Conservation (phyloP, 2,797 vertebrate genomes). For the Oophaga sylvatica region DNA sequence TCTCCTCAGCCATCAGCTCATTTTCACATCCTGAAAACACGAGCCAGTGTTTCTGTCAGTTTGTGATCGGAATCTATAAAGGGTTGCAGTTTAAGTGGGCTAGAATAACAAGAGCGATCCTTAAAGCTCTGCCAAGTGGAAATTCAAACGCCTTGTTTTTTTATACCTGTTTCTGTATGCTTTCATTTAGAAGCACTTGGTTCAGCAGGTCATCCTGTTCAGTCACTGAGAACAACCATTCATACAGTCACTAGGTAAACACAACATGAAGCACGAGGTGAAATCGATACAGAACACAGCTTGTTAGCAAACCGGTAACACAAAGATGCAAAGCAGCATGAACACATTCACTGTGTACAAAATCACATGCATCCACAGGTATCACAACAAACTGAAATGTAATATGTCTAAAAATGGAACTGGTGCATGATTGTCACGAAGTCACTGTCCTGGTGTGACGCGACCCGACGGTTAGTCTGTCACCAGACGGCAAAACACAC, state of each 20-base stretch:
- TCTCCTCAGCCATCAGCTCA: slow-evolving; percentile 41
- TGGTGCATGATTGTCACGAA: neutral
- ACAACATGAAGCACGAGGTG: slow-evolving; percentile 56
- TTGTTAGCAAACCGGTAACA: slow-evolving; percentile 56
- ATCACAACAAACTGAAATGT: slow-evolving; percentile 22
- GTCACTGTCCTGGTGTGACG: too few species aligned
- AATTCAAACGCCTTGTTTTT: slow-evolving; percentile 53
- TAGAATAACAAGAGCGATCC: slow-evolving; percentile 51
- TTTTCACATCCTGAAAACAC: slow-evolving; percentile 47
- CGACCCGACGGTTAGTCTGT: too few species aligned
- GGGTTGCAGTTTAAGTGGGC: slow-evolving; percentile 59
- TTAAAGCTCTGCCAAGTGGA: slow-evolving; percentile 60
- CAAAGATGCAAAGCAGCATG: slow-evolving; percentile 48
- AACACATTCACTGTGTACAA: slow-evolving; percentile 49
- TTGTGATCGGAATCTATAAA: slow-evolving; percentile 52
- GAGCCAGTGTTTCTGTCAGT: slow-evolving; percentile 44
- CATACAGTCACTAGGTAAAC: slow-evolving; percentile 56
- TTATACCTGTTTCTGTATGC: slow-evolving; percentile 59
- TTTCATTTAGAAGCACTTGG: slow-evolving; percentile 60
- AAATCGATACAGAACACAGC: slow-evolving; percentile 53
- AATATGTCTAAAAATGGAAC: neutral
- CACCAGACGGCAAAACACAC: too few species aligned
- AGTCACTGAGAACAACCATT: slow-evolving; percentile 59
- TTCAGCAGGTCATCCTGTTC: slow-evolving; percentile 57
- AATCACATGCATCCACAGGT: slow-evolving; percentile 35